Conservation (phyloP, 2,797 vertebrate species). For the Phataginus tetradactyla region DNA sequence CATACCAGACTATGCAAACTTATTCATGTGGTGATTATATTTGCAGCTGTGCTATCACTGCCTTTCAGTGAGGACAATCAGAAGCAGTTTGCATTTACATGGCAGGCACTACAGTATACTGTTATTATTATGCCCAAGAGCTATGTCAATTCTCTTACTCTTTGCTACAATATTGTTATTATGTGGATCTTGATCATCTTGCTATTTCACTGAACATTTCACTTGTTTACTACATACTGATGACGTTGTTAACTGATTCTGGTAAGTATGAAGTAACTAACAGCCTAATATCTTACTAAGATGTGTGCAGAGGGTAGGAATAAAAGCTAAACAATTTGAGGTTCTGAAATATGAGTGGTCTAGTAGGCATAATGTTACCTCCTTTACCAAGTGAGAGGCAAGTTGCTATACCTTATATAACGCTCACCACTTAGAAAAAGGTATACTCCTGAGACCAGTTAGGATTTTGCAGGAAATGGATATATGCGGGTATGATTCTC, state of each 20-base stretch:
- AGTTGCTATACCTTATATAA: background rate
- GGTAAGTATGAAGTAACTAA: constrained; percentile 5
- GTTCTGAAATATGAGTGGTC: background rate
- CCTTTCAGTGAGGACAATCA: background rate
- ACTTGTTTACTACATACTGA: background rate
- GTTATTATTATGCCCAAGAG: background rate
- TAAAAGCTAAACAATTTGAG: background rate
- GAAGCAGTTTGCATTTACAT: background rate
- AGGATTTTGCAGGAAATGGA: background rate
- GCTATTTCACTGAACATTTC: background rate
- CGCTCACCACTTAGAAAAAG: background rate
- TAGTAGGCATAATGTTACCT: background rate
- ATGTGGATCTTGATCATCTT: background rate
- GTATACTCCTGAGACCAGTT: background rate
- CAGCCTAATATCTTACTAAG: background rate
- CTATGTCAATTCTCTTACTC: background rate
- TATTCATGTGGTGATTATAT: background rate
- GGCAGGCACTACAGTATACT: background rate
- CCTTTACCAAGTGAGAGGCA: background rate
- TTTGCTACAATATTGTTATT: background rate
- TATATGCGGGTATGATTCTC: background rate
- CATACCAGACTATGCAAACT: background rate
- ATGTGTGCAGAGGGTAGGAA: background rate
- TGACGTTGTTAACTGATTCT: background rate
- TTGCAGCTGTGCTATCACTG: background rate